Evolutionary conservation across 1,140 invertebrate genomes (phyloP).

Genomic region (Achatina immaculata): DNA sequence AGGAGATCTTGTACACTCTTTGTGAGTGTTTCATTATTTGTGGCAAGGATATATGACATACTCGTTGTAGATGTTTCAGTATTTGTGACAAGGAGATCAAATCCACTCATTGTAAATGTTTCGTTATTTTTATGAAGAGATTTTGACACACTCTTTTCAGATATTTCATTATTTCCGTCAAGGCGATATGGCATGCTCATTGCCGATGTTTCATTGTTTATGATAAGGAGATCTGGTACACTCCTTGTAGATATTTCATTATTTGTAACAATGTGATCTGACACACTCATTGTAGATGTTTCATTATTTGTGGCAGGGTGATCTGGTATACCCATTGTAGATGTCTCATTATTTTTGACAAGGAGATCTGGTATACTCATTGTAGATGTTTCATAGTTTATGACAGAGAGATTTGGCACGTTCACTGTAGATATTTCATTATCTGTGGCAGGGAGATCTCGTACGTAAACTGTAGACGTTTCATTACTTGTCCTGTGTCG

Average conservation of each 20-base stretch:
- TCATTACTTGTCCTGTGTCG: not conserved
- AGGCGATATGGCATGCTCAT: not conserved
- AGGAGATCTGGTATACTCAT: not conserved
- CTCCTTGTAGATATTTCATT: not conserved
- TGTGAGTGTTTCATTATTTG: not conserved
- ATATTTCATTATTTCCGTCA: not conserved
- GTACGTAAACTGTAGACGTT: not conserved
- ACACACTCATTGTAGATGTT: not conserved
- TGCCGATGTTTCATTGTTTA: not conserved
- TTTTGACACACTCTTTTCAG: not conserved
- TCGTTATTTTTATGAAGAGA: not conserved
- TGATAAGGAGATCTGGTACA: not conserved
- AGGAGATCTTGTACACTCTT: not conserved
- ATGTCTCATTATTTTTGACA: not conserved
- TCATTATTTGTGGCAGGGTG: not conserved
- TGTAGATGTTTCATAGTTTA: not conserved
- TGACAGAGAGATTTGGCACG: not conserved
- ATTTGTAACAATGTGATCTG: not conserved
- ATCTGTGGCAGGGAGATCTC: not conserved
- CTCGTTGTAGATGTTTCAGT: not conserved
- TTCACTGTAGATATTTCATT: not conserved
- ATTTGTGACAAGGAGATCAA: not conserved
- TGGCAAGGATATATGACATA: not conserved
- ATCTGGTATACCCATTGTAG: not conserved
- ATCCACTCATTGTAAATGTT: not conserved